Evolutionary conservation across 1,140 invertebrate genomes (phyloP).

Genomic region (Oncopodura yosiiana): DNA sequence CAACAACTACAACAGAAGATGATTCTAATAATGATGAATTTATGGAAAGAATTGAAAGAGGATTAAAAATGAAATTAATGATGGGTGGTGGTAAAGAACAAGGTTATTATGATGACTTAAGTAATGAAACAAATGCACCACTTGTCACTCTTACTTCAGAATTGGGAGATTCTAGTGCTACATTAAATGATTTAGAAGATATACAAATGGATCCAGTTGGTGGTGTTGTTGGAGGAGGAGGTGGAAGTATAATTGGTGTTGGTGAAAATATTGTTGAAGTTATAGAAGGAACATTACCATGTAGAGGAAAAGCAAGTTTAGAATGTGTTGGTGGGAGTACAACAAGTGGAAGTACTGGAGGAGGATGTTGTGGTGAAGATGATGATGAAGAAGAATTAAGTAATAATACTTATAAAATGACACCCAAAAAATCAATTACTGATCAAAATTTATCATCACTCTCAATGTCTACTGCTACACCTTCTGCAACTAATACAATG

Average conservation of each 20-base stretch:
- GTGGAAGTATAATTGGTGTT: conserved; percentile 1
- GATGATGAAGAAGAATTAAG: conserved; percentile 7
- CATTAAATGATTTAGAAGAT: conserved; percentile 34
- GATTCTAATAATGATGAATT: conserved; percentile 25
- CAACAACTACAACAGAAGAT: conserved; percentile 4
- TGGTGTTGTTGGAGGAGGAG: conserved; percentile 11
- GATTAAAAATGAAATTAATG: conserved; percentile 20
- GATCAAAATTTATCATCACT: no score
- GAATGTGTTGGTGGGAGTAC: conserved; percentile 2
- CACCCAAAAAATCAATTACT: background rate
- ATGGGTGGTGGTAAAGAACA: conserved; percentile 5
- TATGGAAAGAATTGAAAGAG: conserved; percentile 31
- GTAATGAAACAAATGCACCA: conserved; percentile 17
- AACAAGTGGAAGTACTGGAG: conserved; percentile 1
- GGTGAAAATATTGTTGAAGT: background rate
- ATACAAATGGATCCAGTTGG: conserved; percentile 18
- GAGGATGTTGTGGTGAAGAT: conserved; percentile 6
- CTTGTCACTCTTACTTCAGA: conserved; percentile 32
- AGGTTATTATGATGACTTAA: conserved; percentile 9
- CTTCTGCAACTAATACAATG: conserved; percentile 3
- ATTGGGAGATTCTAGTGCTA: conserved; percentile 28
- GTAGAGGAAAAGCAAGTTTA: conserved; percentile 6
- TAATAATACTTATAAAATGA: background rate
- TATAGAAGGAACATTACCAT: background rate
- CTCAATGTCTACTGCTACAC: background rate